Base-by-base conservation (phyloP, 2,888 invertebrate genomes). In the Myathropa florea region DNA sequence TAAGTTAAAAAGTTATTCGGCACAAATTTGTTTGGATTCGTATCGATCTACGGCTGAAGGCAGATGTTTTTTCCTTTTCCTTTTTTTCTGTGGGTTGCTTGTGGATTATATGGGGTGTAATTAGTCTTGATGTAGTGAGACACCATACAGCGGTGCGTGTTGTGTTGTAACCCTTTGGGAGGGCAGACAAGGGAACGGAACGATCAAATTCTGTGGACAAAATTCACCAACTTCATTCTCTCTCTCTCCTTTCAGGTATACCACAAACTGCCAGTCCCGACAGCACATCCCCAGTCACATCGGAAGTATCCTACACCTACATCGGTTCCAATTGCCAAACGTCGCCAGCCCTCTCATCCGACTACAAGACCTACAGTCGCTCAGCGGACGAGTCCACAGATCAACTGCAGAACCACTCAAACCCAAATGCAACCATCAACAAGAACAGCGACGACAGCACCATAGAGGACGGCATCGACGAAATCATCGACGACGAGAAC, bases 241-340 rank as follows among this genome's bases (percentile, higher is more conserved):
- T 30, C 23, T 36, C 10, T 28, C 12, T 26, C 4, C 21, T 90
- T 93, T 75, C 90, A 94, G 94, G 91, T 91, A 89, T 91, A 53
- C 93, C 96, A 46, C 96, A 96, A 90, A 95, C 96, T 92, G 95
- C 96, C 14, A 96, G 96, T 90, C 97, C 97, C 0, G 97, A 97
- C 91, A 97, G 97, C 90, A 97, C 97, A 12, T 97, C 97, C 64
- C 96, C 97, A 2, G 96, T 96, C n/a, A 95, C 95, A 77, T 96
- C 96, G 0, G 96, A 96, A 89, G 93, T 96, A 0, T 95, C 95
- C 0, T 95, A 94, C 82, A 92, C 93, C 24, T 91, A 92, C 77
- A 92, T 92, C 63, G 92, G 91, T 63, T 92, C 85, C 85, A 92
- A 92, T 81, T 91, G 92, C 89, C 91, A 92, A 89, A 91, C 92